These are phyloP conservation scores for Spinus olivaceus DNA, from an alignment of 2,797 vertebrate species.

Conservation along the genomic window DNA sequence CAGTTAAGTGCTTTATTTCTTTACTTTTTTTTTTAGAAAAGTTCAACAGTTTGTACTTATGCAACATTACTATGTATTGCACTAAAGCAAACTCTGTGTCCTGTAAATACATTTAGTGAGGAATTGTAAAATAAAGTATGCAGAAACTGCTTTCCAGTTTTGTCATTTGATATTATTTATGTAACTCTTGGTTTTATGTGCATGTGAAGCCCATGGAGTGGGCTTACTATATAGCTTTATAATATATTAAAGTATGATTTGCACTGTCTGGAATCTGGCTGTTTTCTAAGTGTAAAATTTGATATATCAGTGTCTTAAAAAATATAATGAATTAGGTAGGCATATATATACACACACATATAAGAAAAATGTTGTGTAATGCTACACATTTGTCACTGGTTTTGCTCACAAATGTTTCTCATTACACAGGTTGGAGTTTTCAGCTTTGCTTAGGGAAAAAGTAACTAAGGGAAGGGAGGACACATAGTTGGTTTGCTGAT, in stretches of 20 bases:
- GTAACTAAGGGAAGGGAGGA: neutral
- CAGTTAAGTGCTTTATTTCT: conserved; percentile 81
- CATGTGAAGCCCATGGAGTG: neutral
- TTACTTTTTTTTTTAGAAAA: conserved; percentile 81
- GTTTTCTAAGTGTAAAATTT: neutral
- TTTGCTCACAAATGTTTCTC: neutral
- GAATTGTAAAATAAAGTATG: conserved; percentile 85
- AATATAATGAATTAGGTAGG: neutral
- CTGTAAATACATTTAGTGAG: conserved; percentile 97
- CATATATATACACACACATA: neutral
- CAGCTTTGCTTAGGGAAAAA: neutral
- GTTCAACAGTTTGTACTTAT: conserved; percentile 94
- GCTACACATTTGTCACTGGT: neutral
- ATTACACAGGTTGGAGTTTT: neutral
- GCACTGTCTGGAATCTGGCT: conserved; percentile 6
- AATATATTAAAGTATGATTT: neutral
- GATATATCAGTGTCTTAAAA: neutral
- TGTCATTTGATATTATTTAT: conserved; percentile 39
- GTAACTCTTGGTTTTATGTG: neutral
- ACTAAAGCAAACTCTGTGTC: conserved; percentile 92
- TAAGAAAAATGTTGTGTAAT: neutral
- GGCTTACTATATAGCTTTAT: neutral
- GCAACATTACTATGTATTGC: conserved; percentile 98
- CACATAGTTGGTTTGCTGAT: neutral
- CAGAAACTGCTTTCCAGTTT: conserved; percentile 62